Evolutionary conservation across 2,797 vertebrate species (phyloP).

Genomic region (Galagoides demidoff): DNA sequence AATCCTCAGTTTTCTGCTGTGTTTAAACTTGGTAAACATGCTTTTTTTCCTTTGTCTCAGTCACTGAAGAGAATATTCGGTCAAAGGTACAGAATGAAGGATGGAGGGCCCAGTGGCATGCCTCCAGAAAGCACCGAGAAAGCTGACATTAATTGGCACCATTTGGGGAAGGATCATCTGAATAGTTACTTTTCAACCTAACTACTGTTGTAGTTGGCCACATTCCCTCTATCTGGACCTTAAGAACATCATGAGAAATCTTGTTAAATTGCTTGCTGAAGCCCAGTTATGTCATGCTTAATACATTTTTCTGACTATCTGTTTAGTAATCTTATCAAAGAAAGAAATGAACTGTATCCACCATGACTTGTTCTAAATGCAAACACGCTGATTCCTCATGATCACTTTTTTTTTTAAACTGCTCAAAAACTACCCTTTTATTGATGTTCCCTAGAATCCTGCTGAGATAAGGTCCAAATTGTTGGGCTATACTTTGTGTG

Average conservation of each 20-base stretch:
- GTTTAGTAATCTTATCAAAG: not conserved
- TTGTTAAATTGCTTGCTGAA: conserved; percentile 48
- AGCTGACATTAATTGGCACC: not conserved
- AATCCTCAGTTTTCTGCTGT: not conserved
- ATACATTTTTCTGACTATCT: conserved; percentile 35
- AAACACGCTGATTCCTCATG: not conserved
- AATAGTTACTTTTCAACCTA: not conserved
- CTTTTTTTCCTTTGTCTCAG: not conserved
- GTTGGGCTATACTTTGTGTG: not conserved
- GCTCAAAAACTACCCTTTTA: not conserved
- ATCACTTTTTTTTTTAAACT: not conserved
- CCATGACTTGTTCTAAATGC: not conserved
- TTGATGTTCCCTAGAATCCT: not conserved
- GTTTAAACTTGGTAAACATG: not conserved
- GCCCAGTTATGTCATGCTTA: conserved; percentile 7
- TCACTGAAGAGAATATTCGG: not conserved
- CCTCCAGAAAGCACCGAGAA: not conserved
- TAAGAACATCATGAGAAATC: conserved; percentile 58
- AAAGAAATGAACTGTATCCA: not conserved
- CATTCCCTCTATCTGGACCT: not conserved
- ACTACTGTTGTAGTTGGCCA: not conserved
- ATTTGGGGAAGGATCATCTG: not conserved
- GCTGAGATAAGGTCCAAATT: not conserved
- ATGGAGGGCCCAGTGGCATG: not conserved
- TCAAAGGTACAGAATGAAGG: not conserved